Evolutionary conservation across 2,797 vertebrate genomes (phyloP).

Genomic region (Dendrocincla fuliginosa): DNA sequence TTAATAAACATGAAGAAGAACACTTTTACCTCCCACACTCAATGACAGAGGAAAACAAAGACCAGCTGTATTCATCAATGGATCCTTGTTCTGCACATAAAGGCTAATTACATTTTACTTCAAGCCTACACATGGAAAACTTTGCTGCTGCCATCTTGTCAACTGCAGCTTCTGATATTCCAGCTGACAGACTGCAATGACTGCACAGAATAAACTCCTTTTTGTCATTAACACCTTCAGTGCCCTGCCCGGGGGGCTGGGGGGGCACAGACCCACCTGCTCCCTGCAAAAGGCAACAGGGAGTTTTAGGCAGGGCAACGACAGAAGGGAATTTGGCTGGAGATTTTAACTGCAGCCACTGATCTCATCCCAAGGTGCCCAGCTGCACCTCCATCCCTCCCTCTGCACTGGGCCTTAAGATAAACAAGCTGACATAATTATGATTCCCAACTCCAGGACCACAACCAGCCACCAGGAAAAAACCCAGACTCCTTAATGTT

Average conservation of each 20-base stretch:
- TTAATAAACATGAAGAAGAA: slow-evolving; percentile 87
- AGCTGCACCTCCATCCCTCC: neutral
- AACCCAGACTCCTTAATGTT: neutral
- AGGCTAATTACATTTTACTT: slow-evolving; percentile 88
- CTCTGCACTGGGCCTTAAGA: neutral
- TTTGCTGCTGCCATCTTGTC: slow-evolving; percentile 77
- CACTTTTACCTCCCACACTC: slow-evolving; percentile 86
- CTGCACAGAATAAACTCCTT: slow-evolving; percentile 28
- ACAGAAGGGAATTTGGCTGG: neutral
- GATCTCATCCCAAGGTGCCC: neutral
- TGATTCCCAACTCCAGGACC: neutral
- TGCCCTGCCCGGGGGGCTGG: neutral
- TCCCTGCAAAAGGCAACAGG: neutral
- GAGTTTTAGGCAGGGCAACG: rapidly evolving
- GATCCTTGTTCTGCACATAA: slow-evolving; percentile 87
- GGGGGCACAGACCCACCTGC: neutral
- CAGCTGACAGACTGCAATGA: slow-evolving; percentile 72
- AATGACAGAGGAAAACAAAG: slow-evolving; percentile 83
- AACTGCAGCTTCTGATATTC: slow-evolving; percentile 71
- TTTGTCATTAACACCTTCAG: slow-evolving; percentile 53
- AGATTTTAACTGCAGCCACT: neutral
- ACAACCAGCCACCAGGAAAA: neutral
- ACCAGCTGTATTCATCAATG: slow-evolving; percentile 89
- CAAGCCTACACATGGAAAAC: slow-evolving; percentile 88
- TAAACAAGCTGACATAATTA: neutral